These are phyloP conservation scores for Tragelaphus eurycerus DNA, from an alignment of 2,797 vertebrate genomes.

Conservation along the genomic window DNA sequence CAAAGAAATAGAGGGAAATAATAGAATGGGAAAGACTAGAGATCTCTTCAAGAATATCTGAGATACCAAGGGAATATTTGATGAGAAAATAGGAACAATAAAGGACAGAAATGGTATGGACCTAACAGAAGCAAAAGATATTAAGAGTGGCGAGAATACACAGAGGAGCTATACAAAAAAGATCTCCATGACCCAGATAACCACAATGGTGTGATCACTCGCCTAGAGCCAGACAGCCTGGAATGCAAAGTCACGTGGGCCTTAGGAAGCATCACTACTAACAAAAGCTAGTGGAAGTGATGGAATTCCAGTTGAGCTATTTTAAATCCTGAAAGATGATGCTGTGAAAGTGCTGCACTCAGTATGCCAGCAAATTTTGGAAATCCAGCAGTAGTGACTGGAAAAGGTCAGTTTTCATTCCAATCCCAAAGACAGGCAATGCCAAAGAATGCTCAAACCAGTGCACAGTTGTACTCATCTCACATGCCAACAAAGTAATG, in stretches of 20 bases:
- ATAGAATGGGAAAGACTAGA: neutral
- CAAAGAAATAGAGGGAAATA: neutral
- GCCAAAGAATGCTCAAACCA: neutral
- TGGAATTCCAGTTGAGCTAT: neutral
- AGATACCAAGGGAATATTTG: neutral
- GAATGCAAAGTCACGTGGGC: neutral
- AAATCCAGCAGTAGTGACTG: neutral
- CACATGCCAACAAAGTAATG: neutral
- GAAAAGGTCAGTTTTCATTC: neutral
- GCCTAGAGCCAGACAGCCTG: neutral
- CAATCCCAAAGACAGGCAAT: neutral
- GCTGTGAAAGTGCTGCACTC: neutral
- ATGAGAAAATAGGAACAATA: neutral
- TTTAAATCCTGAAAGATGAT: neutral
- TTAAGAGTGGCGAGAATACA: neutral
- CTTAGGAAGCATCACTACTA: neutral
- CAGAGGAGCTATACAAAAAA: neutral
- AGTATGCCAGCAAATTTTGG: neutral
- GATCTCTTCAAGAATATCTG: neutral
- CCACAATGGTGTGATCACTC: neutral
- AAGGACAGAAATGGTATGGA: neutral
- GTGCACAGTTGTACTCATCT: neutral
- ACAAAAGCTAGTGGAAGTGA: neutral
- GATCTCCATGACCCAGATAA: neutral
- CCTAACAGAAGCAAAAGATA: neutral